phyloP scores from a whole-genome alignment of 2,888 invertebrate genomes.

The Patella pellucida region DNA sequence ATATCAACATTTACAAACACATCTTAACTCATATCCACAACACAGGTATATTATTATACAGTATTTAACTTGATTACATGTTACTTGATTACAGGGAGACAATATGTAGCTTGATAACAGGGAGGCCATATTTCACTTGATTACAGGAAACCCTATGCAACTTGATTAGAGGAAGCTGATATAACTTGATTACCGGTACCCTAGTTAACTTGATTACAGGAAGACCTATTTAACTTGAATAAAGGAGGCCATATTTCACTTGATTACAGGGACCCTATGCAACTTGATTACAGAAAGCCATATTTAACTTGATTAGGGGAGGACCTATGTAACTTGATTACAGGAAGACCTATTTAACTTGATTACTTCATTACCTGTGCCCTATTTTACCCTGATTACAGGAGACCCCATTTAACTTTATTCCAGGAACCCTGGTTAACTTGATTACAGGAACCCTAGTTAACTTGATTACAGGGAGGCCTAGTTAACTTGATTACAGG shows the following conservation, averaged over 20 bases:
- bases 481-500: neutral
- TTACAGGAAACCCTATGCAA: neutral
- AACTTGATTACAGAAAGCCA: too few species aligned
- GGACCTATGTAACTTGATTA: too few species aligned
- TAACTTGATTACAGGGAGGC: neutral
- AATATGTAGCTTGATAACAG: neutral
- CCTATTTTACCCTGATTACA: neutral
- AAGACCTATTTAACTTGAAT: neutral
- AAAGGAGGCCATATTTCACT: neutral
- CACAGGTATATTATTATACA: constrained; percentile 41
- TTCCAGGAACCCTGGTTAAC: neutral
- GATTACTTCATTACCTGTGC: too few species aligned
- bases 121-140: neutral
- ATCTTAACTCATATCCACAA: constrained; percentile 41
- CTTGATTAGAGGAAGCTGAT: neutral
- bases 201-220: neutral
- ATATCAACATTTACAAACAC: constrained; percentile 50
- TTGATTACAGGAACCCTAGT: neutral
- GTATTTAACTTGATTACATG: neutral
- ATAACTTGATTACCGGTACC: neutral
- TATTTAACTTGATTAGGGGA: too few species aligned
- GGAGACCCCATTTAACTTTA: too few species aligned
- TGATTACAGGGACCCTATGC: neutral
- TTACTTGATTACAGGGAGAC: neutral
- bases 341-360: neutral